A percentile compares a stretch with the other conserved stretches of the same genome.
Evolutionary conservation across 2,888 invertebrate genomes (phyloP).

Genomic region (Oscheius sp.): DNA sequence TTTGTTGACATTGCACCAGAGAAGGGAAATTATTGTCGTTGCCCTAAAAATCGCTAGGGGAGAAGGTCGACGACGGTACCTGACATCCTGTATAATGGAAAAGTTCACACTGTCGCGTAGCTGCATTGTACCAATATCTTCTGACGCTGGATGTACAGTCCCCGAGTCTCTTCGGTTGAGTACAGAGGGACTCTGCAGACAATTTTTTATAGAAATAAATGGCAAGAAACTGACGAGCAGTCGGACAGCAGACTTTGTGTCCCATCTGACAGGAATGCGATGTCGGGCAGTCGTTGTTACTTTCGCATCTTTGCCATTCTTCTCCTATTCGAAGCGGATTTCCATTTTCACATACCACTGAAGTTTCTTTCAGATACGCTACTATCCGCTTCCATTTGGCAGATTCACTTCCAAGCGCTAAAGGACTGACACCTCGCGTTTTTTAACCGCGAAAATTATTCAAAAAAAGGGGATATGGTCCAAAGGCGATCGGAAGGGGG

Average conservation of each 20-base stretch:
- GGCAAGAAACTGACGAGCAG: conserved; percentile 57
- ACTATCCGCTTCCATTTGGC: conserved; percentile 7
- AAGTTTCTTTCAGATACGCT: conserved; percentile 35
- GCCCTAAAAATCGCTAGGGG: conserved; percentile 35
- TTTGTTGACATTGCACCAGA: conserved; percentile 65
- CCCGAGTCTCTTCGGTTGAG: conserved; percentile 67
- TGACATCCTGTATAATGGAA: conserved; percentile 64
- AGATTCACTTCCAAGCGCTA: neutral
- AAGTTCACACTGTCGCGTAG: conserved; percentile 63
- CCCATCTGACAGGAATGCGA: conserved; percentile 63
- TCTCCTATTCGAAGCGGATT: conserved; percentile 68
- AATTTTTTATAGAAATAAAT: neutral
- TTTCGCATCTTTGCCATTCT: conserved; percentile 69
- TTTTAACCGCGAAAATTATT: neutral
- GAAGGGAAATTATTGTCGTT: conserved; percentile 67
- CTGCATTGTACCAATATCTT: conserved; percentile 69
- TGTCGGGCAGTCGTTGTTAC: conserved; percentile 63
- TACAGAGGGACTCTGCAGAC: conserved; percentile 64
- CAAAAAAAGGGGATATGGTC: neutral
- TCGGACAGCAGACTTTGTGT: conserved; percentile 71
- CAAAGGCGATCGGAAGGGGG: too few species aligned
- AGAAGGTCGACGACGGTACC: neutral
- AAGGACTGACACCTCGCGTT: neutral
- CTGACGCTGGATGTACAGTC: conserved; percentile 66
- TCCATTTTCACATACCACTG: conserved; percentile 70